These are phyloP conservation scores for Spinibarbus caldwelli DNA, from an alignment of 2,797 vertebrate genomes.

Conservation along the genomic window DNA sequence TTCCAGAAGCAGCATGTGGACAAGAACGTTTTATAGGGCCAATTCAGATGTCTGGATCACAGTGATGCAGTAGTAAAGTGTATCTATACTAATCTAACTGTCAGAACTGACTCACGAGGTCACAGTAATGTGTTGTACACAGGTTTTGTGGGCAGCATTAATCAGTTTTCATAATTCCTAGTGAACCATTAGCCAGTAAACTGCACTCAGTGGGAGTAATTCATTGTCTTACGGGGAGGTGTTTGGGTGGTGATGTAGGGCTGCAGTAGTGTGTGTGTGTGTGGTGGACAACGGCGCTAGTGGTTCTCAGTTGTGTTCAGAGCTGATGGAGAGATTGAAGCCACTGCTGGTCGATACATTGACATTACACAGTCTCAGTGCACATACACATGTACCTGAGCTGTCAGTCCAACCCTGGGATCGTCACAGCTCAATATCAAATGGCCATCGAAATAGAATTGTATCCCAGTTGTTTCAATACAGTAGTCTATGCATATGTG, in stretches of 20 bases:
- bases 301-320: neutral
- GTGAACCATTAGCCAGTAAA: neutral
- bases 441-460: neutral
- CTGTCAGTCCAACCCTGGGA: neutral
- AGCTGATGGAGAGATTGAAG: neutral
- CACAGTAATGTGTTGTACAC: neutral
- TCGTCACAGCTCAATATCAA: neutral
- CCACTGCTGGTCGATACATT: neutral
- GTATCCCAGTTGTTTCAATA: neutral
- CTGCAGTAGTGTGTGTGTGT: neutral
- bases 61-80: neutral
- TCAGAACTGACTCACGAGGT: neutral
- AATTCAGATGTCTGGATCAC: neutral
- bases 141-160: neutral
- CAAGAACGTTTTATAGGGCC: neutral
- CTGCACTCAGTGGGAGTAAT: neutral
- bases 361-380: neutral
- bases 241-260: neutral
- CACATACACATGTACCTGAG: slow-evolving; percentile 14
- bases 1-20: neutral
- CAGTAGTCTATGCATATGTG: neutral
- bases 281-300: neutral
- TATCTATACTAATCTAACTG: neutral
- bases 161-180: neutral
- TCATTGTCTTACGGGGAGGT: neutral